Conservation (phyloP, 2,888 invertebrate genomes). For the Mayetiola destructor region DNA sequence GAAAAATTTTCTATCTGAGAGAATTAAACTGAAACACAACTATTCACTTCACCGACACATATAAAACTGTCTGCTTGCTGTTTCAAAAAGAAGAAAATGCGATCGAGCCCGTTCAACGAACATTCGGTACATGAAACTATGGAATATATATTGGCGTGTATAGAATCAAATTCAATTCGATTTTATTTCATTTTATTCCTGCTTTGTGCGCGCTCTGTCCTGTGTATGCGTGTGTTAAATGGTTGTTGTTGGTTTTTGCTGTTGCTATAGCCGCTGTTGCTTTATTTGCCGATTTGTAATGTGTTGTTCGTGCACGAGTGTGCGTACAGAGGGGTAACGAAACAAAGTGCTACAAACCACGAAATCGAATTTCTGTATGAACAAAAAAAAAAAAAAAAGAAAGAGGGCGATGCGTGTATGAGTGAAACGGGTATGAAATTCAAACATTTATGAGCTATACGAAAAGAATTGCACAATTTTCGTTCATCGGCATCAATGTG, state of each 20-base stretch:
- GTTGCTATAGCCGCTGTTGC: background rate
- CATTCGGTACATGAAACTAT: background rate
- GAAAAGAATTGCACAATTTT: background rate
- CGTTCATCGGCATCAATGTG: background rate
- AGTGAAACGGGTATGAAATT: background rate
- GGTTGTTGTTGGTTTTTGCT: no score
- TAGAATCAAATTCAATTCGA: no score
- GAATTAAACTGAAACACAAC: slow-evolving; percentile 4
- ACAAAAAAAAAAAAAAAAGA: background rate
- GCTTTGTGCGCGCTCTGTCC: no score
- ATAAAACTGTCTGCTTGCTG: slow-evolving; percentile 11
- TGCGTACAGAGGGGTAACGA: slow-evolving; percentile 4
- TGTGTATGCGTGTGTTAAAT: no score
- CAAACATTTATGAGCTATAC: background rate
- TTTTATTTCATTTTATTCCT: no score
- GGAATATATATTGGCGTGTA: background rate
- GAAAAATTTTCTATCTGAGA: background rate
- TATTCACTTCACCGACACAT: slow-evolving; percentile 13
- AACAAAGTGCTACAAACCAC: background rate
- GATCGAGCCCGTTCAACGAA: background rate
- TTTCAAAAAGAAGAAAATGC: background rate
- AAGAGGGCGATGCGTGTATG: background rate
- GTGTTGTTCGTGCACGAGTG: background rate
- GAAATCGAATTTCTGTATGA: background rate
- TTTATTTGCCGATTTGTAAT: background rate